Evolutionary conservation across 2,113 vertebrate species (phyloP).

Genomic region (Dromas ardeola): DNA sequence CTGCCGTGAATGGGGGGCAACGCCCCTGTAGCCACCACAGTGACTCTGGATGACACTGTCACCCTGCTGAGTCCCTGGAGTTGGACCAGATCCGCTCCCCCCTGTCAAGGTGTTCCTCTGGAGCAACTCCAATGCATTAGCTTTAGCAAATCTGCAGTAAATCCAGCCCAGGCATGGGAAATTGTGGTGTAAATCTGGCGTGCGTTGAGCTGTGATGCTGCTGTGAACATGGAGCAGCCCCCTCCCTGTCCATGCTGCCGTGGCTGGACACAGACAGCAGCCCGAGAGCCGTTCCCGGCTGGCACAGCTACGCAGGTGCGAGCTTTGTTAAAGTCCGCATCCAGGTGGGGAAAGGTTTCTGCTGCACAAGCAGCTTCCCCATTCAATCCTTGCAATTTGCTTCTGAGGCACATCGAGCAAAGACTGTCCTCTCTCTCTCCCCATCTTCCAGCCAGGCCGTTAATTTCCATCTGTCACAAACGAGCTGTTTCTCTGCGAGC

Average conservation of each 20-base stretch:
- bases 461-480: neutral
- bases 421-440: neutral
- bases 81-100: neutral
- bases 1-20: neutral
- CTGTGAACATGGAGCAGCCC: neutral
- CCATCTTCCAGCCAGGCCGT: neutral
- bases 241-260: rapidly evolving
- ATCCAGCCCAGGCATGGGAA: neutral
- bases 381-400: neutral
- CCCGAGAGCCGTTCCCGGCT: rapidly evolving
- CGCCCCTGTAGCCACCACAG: neutral
- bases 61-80: neutral
- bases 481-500: neutral
- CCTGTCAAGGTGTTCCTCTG: neutral
- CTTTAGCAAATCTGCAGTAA: neutral
- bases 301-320: rapidly evolving
- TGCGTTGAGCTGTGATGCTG: neutral
- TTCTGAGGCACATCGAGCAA: neutral
- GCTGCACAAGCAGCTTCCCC: neutral
- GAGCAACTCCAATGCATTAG: neutral
- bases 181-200: neutral
- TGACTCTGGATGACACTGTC: neutral
- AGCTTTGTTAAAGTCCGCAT: neutral
- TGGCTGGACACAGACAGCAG: neutral
- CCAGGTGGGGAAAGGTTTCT: neutral